phyloP scores from a whole-genome alignment of 2,113 vertebrate species.

The Anas platyrhynchos region DNA sequence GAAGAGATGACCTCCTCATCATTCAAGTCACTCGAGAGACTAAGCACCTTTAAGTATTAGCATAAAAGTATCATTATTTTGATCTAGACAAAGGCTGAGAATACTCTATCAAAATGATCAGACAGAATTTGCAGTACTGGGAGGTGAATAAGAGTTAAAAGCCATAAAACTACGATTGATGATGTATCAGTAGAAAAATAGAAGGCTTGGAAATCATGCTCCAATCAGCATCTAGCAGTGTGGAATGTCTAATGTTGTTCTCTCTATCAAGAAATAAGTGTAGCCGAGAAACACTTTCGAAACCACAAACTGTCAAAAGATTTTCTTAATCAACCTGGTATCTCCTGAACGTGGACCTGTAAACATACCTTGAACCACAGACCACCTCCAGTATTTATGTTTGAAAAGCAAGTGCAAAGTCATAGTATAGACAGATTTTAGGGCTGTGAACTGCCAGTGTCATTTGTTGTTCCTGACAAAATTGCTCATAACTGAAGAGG shows the following conservation, averaged over 20 bases:
- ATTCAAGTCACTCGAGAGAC: neutral
- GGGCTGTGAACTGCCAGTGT: neutral
- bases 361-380: neutral
- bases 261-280: neutral
- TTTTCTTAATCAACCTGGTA: neutral
- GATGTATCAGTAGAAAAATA: neutral
- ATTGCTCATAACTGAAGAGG: neutral
- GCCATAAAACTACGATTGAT: neutral
- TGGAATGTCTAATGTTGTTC: neutral
- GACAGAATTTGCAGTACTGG: neutral
- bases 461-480: neutral
- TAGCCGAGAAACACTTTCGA: conserved; percentile 10
- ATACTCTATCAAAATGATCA: neutral
- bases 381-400: neutral
- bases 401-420: neutral
- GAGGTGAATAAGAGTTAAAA: neutral
- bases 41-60: neutral
- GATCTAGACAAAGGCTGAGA: neutral
- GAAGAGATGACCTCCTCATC: neutral
- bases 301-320: neutral
- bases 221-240: neutral
- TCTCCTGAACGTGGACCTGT: neutral
- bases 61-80: neutral
- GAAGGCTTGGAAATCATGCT: neutral
- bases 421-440: neutral